Base-by-base conservation (phyloP, 1,140 invertebrate species). In the Conopomorpha cramerella region DNA sequence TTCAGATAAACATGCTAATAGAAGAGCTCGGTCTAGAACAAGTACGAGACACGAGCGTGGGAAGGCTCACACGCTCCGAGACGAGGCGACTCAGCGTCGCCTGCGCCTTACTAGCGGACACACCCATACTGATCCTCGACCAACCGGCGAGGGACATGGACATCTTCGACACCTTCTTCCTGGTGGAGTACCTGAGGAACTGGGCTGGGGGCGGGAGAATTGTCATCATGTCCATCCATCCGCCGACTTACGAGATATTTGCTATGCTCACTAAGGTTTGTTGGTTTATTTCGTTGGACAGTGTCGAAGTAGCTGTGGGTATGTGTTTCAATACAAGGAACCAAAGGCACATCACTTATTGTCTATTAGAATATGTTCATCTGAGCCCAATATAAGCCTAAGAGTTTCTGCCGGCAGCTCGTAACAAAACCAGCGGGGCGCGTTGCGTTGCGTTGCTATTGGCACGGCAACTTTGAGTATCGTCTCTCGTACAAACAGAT, bases 131-230 rank as follows among this genome's bases (percentile, higher is more conserved):
- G 0, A 81, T 94, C 1, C 72, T 96, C 15, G 93, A 96, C 58
- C 89, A 93, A 66, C 91, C 94, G 2, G 94, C 93, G 0, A 86
- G 87, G 53, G 92, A 92, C 31, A 92, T 98, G 87, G 95, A 98
- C 50, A 95, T 97, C 37, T 96, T 96, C 45, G 95, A 98, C 55
- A 93, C 93, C 0, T 96, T 96, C 72, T 97, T 97, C 63, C 67
- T 97, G 10, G 87, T 97, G 15, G 95, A 97, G 63, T 96, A 95
- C 67, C 71, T 97, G 25, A 84, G 93, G 34, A 93, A 96, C 60
- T 97, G 95, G 95, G 92, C 93, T 0, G 84, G 83, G 31, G 84
- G 90, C 13, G 88, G 89, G 1, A 80, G 92, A 45, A 89, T 95
- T 29, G 91, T 95, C 1, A 85, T 96, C n/a, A 81, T 97, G 59